A percentile compares a stretch with the other conserved stretches of the same genome.
Evolutionary conservation across 2,888 invertebrate genomes (phyloP).

Genomic region (Beris morrisii): DNA sequence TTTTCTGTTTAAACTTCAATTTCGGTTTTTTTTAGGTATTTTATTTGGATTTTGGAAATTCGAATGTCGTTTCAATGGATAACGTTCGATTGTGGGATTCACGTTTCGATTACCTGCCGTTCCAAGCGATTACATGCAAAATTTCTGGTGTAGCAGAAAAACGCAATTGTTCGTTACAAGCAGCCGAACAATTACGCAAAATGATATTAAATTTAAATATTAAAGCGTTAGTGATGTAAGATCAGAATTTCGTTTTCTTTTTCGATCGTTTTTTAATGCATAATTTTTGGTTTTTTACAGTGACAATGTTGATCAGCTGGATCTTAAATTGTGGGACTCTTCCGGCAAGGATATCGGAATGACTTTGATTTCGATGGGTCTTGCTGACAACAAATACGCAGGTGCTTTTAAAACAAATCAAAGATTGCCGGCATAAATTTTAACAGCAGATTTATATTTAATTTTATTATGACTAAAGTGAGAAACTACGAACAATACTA

Average conservation of each 20-base stretch:
- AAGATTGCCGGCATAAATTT: constrained; percentile 15
- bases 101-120: constrained; percentile 45
- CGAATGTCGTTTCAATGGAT: constrained; percentile 43
- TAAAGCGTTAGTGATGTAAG: constrained; percentile 27
- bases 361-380: constrained; percentile 16
- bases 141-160: constrained; percentile 42
- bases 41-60: constrained; percentile 53
- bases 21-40: constrained; percentile 46
- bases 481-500: too few species aligned
- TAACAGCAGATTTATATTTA: neutral
- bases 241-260: neutral
- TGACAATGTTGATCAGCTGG: constrained; percentile 9
- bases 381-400: constrained; percentile 1
- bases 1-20: constrained; percentile 15
- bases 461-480: neutral
- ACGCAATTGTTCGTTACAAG: neutral
- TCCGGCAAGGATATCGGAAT: constrained; percentile 14
- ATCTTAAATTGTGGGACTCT: constrained; percentile 14
- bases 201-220: constrained; percentile 17
- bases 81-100: constrained; percentile 46
- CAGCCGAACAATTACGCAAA: constrained; percentile 20
- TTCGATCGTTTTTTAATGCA: neutral
- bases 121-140: constrained; percentile 47
- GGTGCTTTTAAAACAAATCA: constrained; percentile 12
- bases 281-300: constrained; percentile 5